These are phyloP conservation scores for Sebastes vulpes DNA, from an alignment of 2,797 vertebrate genomes.

Conservation along the genomic window DNA sequence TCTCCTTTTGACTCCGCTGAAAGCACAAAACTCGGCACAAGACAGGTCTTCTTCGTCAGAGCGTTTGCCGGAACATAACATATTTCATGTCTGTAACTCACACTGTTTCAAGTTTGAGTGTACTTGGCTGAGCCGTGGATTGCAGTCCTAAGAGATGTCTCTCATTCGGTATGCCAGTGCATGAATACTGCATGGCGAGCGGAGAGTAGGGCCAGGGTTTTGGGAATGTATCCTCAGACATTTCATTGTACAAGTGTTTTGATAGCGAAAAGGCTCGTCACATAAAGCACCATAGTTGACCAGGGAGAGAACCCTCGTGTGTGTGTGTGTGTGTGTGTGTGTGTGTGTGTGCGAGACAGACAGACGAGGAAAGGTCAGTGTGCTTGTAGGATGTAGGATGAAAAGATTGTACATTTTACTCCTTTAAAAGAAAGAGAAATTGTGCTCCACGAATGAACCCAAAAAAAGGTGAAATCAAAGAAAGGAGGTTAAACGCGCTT, in stretches of 20 bases:
- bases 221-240: slow-evolving; percentile 29
- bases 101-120: slow-evolving; percentile 46
- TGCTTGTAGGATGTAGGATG: neutral
- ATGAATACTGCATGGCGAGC: slow-evolving; percentile 60
- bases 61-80: slow-evolving; percentile 41
- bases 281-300: neutral
- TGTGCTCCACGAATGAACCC: neutral
- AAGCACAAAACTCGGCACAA: slow-evolving; percentile 33
- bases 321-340: neutral
- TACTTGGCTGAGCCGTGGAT: slow-evolving; percentile 34
- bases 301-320: neutral
- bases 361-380: neutral
- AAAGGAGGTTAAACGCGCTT: no score
- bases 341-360: neutral
- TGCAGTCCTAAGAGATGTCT: slow-evolving; percentile 43
- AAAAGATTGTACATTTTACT: neutral
- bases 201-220: slow-evolving; percentile 21
- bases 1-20: slow-evolving; percentile 19
- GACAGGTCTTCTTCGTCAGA: slow-evolving; percentile 35
- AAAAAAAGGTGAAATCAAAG: neutral
- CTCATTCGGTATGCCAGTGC: slow-evolving; percentile 43
- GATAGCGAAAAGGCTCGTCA: slow-evolving; percentile 18
- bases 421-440: neutral
- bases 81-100: slow-evolving; percentile 51
- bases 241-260: slow-evolving; percentile 16